phyloP scores from a whole-genome alignment of 2,113 vertebrate species.

The Equus przewalskii region DNA sequence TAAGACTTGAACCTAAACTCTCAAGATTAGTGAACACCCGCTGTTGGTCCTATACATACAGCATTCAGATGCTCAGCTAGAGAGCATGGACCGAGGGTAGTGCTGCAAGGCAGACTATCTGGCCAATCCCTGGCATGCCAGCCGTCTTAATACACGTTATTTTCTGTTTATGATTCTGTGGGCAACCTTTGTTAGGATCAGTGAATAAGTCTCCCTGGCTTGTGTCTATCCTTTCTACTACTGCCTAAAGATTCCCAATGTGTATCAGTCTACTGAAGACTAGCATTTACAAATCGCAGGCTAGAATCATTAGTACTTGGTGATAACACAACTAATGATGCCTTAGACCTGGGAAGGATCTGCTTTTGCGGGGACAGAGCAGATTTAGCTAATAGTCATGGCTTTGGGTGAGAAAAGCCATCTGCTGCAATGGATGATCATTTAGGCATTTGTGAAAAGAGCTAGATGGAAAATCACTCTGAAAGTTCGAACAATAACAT shows the following conservation, averaged over 20 bases:
- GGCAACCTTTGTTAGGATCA: neutral
- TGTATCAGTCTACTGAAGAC: neutral
- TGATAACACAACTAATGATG: neutral
- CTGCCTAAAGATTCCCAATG: neutral
- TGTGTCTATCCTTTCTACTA: neutral
- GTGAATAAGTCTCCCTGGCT: neutral
- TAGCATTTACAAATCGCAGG: neutral
- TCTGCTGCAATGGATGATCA: constrained; percentile 25
- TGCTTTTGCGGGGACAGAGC: neutral
- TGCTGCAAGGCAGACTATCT: accelerated
- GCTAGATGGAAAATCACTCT: constrained; percentile 53
- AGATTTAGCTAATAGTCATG: neutral
- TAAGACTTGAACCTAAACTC: neutral
- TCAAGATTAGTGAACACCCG: neutral
- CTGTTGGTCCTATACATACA: neutral
- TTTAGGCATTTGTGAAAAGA: constrained; percentile 60
- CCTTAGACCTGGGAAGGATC: neutral
- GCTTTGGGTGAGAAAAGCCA: neutral
- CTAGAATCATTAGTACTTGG: neutral
- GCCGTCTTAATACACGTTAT: neutral
- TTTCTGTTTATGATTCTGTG: neutral
- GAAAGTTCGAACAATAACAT: constrained; percentile 58
- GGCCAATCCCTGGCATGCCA: accelerated
- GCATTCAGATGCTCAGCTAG: neutral
- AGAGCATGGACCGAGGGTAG: too few species aligned